phyloP scores from a whole-genome alignment of 2,888 invertebrate species.

The Trichogramma evanescens region DNA sequence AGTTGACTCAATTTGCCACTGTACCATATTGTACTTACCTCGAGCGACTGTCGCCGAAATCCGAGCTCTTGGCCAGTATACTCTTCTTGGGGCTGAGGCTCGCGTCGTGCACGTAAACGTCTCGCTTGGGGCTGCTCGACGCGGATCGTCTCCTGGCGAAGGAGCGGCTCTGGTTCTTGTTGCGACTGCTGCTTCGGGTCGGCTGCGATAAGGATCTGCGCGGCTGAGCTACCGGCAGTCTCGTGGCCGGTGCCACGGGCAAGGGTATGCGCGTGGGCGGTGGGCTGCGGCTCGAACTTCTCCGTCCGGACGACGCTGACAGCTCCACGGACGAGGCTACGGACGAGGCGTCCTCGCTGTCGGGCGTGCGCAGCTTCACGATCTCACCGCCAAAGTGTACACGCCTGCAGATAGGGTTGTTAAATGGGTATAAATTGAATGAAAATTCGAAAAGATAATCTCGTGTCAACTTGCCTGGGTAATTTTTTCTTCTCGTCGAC shows the following conservation, averaged over 20 bases:
- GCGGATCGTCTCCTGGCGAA: conserved; percentile 28
- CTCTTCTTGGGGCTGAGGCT: conserved; percentile 42
- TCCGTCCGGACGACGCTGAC: conserved; percentile 38
- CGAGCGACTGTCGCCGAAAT: not conserved
- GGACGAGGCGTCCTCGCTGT: conserved; percentile 61
- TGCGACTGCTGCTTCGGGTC: conserved; percentile 21
- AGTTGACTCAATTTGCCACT: too few relatives aligned
- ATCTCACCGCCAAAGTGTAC: conserved; percentile 83
- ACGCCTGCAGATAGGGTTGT: conserved; percentile 48
- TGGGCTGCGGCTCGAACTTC: not conserved
- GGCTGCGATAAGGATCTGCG: conserved; percentile 28
- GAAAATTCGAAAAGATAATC: not conserved
- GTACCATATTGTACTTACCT: not conserved
- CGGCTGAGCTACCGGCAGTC: conserved; percentile 33
- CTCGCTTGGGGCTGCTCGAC: conserved; percentile 34
- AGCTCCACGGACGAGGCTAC: conserved; percentile 34
- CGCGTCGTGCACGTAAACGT: conserved; percentile 36
- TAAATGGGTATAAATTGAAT: not conserved
- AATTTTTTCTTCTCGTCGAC: conserved; percentile 44
- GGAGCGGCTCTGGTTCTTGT: conserved; percentile 8
- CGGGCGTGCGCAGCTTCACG: conserved; percentile 77
- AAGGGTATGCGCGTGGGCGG: conserved; percentile 47
- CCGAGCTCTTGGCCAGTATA: conserved; percentile 31
- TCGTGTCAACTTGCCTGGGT: conserved; percentile 36
- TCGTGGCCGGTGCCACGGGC: conserved; percentile 46